Evolutionary conservation across 2,888 invertebrate genomes (phyloP), one percentile per base, ranked within the genome.

Genomic region (Meganola albula): DNA sequence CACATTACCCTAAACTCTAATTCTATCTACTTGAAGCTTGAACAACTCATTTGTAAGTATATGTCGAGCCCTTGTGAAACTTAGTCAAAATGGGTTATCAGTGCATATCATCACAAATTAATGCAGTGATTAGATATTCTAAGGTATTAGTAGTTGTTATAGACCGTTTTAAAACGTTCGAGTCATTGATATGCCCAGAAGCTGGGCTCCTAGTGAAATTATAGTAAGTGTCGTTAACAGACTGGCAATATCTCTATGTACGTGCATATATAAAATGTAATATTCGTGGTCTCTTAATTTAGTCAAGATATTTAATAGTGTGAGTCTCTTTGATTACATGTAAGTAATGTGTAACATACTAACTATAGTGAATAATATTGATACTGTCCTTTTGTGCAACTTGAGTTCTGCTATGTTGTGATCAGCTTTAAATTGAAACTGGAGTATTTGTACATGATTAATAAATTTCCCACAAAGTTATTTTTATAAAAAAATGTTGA

Each of bases 81-180:
- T 61, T 72, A 76, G 80, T 75, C 69, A 64, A 58, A 53, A 56
- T 78, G 80, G 82, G 80, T 74, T 71, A 76, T 83, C 78, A 82
- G 82, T 85, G 85, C 85, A 85, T 85, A 85, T 85, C 85, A 85
- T 84, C 84, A 85, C 82, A 84, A 83, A 77, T 72, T 74, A 73
- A 74, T 75, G 77, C 85, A 85, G 85, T 84, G 85, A 79, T 80
- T 84, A 85, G 80, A 78, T 82, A 76, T 77, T 77, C 62, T 82
- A 80, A 83, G 85, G 83, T 84, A 83, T 84, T 85, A 83, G 78
- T 84, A 85, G 84, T 70, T 79, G 80, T 83, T 83, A 84, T 76
- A 67, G 68, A 75, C 77, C 60, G 73, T 82, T 82, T 78, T 77
- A 74, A 80, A 79, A 72, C 63, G 65, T 80, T 79, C 63, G 73